Evolutionary conservation across 2,797 vertebrate genomes (phyloP).

Genomic region (Centropyge bicolor): DNA sequence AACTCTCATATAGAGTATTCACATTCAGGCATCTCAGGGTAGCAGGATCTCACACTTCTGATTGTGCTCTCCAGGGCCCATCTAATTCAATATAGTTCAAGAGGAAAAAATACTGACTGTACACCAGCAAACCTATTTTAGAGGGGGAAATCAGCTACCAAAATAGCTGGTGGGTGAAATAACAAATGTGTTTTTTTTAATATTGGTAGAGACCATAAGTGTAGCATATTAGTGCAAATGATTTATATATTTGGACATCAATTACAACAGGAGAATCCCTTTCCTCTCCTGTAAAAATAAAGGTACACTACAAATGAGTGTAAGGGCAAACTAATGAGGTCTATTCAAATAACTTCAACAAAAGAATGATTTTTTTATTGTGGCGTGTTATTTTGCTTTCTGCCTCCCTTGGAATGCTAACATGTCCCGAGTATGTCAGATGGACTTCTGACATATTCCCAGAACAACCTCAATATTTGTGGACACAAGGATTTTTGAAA

Average conservation of each 20-base stretch:
- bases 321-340: conserved; percentile 34
- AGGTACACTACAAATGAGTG: neutral
- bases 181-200: neutral
- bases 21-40: conserved; percentile 42
- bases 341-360: conserved; percentile 25
- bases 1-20: conserved; percentile 46
- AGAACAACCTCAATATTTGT: conserved; percentile 67
- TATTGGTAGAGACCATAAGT: neutral
- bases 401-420: conserved; percentile 30
- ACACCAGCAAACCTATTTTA: conserved; percentile 21
- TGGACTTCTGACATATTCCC: conserved; percentile 53
- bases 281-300: conserved; percentile 36
- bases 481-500: conserved; percentile 66
- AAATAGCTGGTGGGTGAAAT: conserved; percentile 11
- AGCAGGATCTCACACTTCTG: conserved; percentile 53
- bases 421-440: conserved; percentile 44
- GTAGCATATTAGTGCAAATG: conserved; percentile 6
- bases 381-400: conserved; percentile 17
- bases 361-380: conserved; percentile 26
- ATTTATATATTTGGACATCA: conserved; percentile 24
- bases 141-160: conserved; percentile 30
- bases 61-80: conserved; percentile 54
- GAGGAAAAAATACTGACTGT: conserved; percentile 28
- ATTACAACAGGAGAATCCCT: conserved; percentile 11
- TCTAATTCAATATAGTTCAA: conserved; percentile 58